These are phyloP conservation scores for Esox lucius DNA, from an alignment of 2,797 vertebrate genomes.

Conservation along the genomic window DNA sequence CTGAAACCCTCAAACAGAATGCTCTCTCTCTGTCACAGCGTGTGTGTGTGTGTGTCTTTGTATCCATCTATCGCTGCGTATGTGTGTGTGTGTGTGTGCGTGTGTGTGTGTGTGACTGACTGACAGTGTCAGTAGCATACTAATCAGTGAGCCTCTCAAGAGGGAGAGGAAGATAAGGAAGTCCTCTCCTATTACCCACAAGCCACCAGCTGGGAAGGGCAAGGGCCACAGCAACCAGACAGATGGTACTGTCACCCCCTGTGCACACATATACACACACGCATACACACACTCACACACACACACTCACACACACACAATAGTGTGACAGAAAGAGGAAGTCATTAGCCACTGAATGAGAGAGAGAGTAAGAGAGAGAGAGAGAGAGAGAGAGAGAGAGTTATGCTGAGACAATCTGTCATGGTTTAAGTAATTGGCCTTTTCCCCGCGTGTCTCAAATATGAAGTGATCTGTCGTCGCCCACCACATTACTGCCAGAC, in stretches of 20 bases:
- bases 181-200: slow-evolving; percentile 78
- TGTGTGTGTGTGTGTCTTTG: slow-evolving; percentile 63
- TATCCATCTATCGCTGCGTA: slow-evolving; percentile 17
- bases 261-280: slow-evolving; percentile 32
- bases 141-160: slow-evolving; percentile 69
- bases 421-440: slow-evolving; percentile 82
- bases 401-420: slow-evolving; percentile 83
- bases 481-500: slow-evolving; percentile 66
- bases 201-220: slow-evolving; percentile 81
- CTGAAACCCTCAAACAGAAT: slow-evolving; percentile 56
- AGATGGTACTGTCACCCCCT: slow-evolving; percentile 82
- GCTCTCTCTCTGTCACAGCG: slow-evolving; percentile 2
- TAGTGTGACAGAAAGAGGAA: slow-evolving; percentile 65
- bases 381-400: slow-evolving; percentile 34
- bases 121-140: slow-evolving; percentile 77
- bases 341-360: slow-evolving; percentile 72
- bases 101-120: slow-evolving; percentile 25
- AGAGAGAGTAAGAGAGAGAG: slow-evolving; percentile 19
- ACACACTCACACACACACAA: slow-evolving; percentile 28
- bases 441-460: slow-evolving; percentile 58
- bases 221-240: slow-evolving; percentile 80
- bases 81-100: background rate
- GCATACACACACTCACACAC: slow-evolving; percentile 12
- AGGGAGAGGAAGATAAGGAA: slow-evolving; percentile 71
- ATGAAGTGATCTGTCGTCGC: slow-evolving; percentile 75